These are phyloP conservation scores for Leucophenga maculata DNA, from an alignment of 2,888 invertebrate species.

Conservation along the genomic window DNA sequence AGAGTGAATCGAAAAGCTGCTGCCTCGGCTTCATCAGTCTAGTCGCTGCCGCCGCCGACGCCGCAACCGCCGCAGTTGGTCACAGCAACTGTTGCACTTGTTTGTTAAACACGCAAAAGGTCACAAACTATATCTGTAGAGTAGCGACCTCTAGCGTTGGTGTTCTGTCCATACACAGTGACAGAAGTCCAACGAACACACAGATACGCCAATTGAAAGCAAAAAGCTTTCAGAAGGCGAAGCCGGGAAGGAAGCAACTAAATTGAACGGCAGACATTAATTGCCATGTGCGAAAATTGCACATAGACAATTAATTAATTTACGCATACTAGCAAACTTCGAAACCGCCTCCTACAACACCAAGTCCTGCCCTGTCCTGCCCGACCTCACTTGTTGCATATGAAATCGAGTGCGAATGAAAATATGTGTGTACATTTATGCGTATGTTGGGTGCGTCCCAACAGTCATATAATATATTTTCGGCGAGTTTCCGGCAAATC, in stretches of 20 bases:
- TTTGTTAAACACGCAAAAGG: constrained; percentile 68
- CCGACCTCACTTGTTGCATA: constrained; percentile 37
- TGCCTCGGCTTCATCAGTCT: constrained; percentile 25
- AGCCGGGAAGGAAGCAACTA: not conserved
- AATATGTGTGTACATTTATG: constrained; percentile 3
- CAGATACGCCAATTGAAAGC: constrained; percentile 1
- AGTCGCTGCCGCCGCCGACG: not conserved
- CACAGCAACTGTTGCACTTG: constrained; percentile 51
- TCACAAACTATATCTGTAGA: constrained; percentile 64
- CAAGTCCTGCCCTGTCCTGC: not conserved
- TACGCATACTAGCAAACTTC: constrained; percentile 47
- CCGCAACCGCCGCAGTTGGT: not conserved
- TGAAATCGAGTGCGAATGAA: not conserved
- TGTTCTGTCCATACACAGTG: constrained; percentile 44
- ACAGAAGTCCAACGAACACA: constrained; percentile 18
- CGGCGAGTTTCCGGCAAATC: no score
- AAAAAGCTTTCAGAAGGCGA: constrained; percentile 47
- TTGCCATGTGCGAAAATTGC: constrained; percentile 59
- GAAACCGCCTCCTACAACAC: constrained; percentile 19
- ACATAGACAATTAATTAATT: constrained; percentile 63
- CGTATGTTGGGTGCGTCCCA: no score
- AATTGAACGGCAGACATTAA: constrained; percentile 49
- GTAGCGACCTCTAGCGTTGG: constrained; percentile 57
- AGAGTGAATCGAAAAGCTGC: constrained; percentile 38
- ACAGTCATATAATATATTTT: not conserved